Evolutionary conservation across 2,113 vertebrate species (phyloP).

Genomic region (Vanacampus margaritifer): DNA sequence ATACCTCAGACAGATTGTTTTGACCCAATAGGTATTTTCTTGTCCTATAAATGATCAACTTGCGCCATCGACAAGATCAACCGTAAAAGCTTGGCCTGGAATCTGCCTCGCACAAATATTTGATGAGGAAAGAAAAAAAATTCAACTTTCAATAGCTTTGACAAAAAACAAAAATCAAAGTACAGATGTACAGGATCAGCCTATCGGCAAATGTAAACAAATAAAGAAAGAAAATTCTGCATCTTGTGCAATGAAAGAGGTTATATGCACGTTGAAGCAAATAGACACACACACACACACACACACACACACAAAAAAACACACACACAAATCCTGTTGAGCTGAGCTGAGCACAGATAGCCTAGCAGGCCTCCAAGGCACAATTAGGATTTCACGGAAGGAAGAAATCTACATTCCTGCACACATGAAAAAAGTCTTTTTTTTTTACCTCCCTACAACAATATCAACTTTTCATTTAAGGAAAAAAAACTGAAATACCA

Average conservation of each 20-base stretch:
- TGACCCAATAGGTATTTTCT: constrained; percentile 49
- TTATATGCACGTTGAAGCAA: constrained; percentile 74
- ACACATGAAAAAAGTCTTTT: constrained; percentile 76
- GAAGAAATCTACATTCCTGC: constrained; percentile 81
- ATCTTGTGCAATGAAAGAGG: constrained; percentile 74
- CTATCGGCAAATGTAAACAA: constrained; percentile 57
- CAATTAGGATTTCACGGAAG: constrained; percentile 83
- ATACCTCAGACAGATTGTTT: constrained; percentile 17
- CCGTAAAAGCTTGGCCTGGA: constrained; percentile 19
- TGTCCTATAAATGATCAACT: constrained; percentile 27
- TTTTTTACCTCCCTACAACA: constrained; percentile 68
- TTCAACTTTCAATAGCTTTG: constrained; percentile 63
- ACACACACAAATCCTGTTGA: constrained; percentile 81
- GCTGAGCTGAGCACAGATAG: constrained; percentile 77
- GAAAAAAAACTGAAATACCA: constrained; percentile 75
- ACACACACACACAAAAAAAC: constrained; percentile 70
- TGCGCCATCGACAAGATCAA: constrained; percentile 23
- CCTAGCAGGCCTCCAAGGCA: constrained; percentile 80
- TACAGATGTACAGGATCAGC: constrained; percentile 67
- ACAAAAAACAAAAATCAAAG: constrained; percentile 43
- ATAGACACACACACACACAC: constrained; percentile 67
- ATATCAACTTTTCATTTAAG: constrained; percentile 76
- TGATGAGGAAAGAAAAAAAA: constrained; percentile 23
- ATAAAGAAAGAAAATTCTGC: constrained; percentile 51
- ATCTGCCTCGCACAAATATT: constrained; percentile 27